Evolutionary conservation across 2,113 vertebrate species (phyloP), one percentile per base, ranked within the genome.

Genomic region (Dicaeum eximium): DNA sequence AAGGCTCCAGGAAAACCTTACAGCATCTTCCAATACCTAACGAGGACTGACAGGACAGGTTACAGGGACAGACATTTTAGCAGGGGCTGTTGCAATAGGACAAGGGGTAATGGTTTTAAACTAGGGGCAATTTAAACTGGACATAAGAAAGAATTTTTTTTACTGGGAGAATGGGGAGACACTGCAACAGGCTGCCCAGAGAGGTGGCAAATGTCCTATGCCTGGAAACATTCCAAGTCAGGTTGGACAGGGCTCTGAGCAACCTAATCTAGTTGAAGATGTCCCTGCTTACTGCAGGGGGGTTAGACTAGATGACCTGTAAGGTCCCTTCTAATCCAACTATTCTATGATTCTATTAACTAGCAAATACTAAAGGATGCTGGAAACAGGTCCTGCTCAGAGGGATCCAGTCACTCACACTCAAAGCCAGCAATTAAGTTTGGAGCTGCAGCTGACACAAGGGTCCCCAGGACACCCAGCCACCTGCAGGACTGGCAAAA

Each of bases 11-110:
- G 10, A 69, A 62, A 81, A 69, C 40, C 17, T 48, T 27, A 69
- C 23, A 45, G 23, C 9, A 3, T 40, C 35, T 44, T 54, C 7
- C 22, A 72, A 8, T 33, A 56, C 15, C 17, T 73, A 20, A 73
- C 0, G 1, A 27, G 51, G 35, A 82, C 25, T 0, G 0, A 58
- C 25, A 21, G 53, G 31, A 51, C 33, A 51, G 53, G 22, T 33
- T 44, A 23, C 27, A 44, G 19, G 15, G n/a, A 79, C 66, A 74
- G 30, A 47, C 1, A 1, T 47, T 57, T 62, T 17, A 86, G 61
- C 27, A 70, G 45, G 45, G n/a, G 19, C 27, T 53, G 31, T 15
- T 38, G 20, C 11, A 65, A 45, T 1, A 42, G n/a, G 38, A 79
- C 30, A 74, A 73, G 19, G 30, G 16, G 38, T 33, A 58, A 58